A percentile compares a stretch with the other conserved stretches of the same genome.
Conservation (phyloP, 2,113 vertebrate genomes). For the Osmerus mordax region DNA sequence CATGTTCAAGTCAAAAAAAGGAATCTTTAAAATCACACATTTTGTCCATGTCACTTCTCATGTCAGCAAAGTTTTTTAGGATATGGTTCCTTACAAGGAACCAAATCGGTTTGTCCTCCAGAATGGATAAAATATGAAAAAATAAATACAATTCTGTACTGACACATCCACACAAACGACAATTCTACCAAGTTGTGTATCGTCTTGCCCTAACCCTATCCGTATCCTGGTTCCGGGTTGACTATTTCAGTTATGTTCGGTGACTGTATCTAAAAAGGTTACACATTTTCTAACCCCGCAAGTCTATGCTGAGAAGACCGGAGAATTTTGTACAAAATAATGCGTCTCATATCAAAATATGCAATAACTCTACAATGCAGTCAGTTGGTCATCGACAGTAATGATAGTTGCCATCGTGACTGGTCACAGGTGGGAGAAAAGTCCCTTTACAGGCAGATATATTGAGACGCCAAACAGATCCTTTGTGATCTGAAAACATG, state of each 20-base stretch:
- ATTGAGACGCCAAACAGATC: not conserved
- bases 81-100: conserved; percentile 5
- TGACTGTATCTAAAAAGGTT: not conserved
- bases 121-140: conserved; percentile 25
- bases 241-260: not conserved
- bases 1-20: conserved; percentile 21
- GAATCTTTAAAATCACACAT: conserved; percentile 23
- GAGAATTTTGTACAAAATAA: not conserved
- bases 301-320: not conserved
- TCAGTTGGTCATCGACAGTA: not conserved
- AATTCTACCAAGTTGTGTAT: conserved; percentile 45
- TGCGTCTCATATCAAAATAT: conserved; percentile 8
- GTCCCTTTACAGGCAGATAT: conserved; percentile 2
- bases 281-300: not conserved
- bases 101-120: conserved; percentile 7
- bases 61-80: conserved; percentile 25
- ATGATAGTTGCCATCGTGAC: conserved; percentile 1
- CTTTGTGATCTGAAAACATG: conserved; percentile 4
- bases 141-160: conserved; percentile 56
- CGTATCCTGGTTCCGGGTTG: conserved; percentile 1
- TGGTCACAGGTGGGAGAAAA: conserved; percentile 2
- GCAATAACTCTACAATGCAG: conserved; percentile 10
- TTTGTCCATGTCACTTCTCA: conserved; percentile 21
- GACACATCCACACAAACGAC: conserved; percentile 42
- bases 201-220: not conserved